Conservation (phyloP, 2,797 vertebrate species). For the Apodemus agrarius region DNA sequence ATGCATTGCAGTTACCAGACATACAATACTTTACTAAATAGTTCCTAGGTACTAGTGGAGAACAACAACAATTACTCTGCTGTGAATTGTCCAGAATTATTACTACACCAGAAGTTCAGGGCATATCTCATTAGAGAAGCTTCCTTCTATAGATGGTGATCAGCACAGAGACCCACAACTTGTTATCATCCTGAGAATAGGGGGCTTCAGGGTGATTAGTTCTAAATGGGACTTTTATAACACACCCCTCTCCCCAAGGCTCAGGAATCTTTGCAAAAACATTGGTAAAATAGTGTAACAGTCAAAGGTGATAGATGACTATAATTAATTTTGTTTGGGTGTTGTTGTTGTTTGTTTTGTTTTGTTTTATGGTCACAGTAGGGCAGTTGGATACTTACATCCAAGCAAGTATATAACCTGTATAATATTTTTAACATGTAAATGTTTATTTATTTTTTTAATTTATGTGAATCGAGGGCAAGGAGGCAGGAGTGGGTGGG, state of each 20-base stretch:
- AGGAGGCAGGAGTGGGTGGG: no score
- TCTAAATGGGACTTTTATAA: background rate
- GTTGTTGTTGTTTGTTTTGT: background rate
- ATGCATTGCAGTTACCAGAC: background rate
- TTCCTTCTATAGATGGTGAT: background rate
- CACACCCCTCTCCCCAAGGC: background rate
- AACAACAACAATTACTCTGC: background rate
- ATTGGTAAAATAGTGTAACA: background rate
- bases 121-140: background rate
- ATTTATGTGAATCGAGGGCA: no score
- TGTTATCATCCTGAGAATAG: background rate
- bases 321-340: background rate
- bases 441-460: no score
- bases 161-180: background rate
- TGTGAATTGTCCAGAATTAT: background rate
- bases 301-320: background rate
- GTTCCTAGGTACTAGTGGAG: background rate
- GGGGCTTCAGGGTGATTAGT: background rate
- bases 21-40: background rate
- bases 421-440: background rate
- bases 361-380: background rate
- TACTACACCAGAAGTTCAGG: background rate
- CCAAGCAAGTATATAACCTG: no score
- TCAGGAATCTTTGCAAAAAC: background rate
- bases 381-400: background rate